A percentile compares a stretch with the other conserved stretches of the same genome.
These are phyloP conservation scores for Drosophila tristis DNA, from an alignment of 1,140 invertebrate species.

Conservation along the genomic window DNA sequence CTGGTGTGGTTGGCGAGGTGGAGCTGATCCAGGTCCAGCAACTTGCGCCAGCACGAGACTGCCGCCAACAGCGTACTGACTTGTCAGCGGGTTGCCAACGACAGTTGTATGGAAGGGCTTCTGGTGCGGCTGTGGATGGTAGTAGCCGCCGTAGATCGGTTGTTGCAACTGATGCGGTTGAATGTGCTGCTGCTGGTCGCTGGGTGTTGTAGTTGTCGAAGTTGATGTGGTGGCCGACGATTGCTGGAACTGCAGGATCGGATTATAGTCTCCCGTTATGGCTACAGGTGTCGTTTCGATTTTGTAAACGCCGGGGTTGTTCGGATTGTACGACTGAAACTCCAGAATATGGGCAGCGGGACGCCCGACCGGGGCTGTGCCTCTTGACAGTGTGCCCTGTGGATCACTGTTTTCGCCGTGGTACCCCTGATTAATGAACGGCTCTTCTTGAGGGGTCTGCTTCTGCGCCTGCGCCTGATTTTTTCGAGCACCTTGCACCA, in stretches of 20 bases:
- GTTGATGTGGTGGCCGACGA: constrained; percentile 56
- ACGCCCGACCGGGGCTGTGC: constrained; percentile 9
- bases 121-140: constrained; percentile 33
- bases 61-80: constrained; percentile 49
- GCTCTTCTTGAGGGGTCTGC: constrained; percentile 12
- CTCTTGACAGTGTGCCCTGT: constrained; percentile 13
- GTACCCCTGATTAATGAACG: constrained; percentile 4
- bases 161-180: constrained; percentile 24
- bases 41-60: constrained; percentile 45
- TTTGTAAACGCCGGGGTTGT: constrained; percentile 83
- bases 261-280: constrained; percentile 83
- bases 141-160: constrained; percentile 43
- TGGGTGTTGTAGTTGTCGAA: constrained; percentile 56
- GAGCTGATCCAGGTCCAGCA: constrained; percentile 22
- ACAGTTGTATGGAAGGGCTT: constrained; percentile 17
- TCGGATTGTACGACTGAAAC: constrained; percentile 84
- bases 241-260: constrained; percentile 78
- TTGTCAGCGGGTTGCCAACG: constrained; percentile 30
- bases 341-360: constrained; percentile 77
- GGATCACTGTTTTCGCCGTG: constrained; percentile 16
- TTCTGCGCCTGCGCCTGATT: constrained; percentile 10
- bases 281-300: constrained; percentile 83
- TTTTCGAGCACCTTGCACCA: constrained; percentile 6
- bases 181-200: constrained; percentile 54
- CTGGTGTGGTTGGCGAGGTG: constrained; percentile 33